Base-by-base conservation (phyloP, 2,797 vertebrate species). In the Rhyacichthys aspro region DNA sequence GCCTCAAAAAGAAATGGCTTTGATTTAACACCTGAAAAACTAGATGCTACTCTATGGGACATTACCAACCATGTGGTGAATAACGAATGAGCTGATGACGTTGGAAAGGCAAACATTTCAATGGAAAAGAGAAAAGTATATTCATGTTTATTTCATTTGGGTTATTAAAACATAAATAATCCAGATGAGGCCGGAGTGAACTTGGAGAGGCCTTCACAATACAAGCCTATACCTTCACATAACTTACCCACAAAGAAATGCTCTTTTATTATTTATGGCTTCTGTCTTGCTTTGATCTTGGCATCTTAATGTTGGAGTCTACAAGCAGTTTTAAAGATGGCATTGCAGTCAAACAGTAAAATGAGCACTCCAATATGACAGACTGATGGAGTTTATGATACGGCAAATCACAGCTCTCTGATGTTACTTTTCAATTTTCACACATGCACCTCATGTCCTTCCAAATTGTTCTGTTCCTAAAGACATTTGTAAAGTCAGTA, bases 121-220 rank as follows among this genome's bases (percentile, higher is more conserved):
- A 36, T 37, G 33, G 48, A 37, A 52, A 48, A 56, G 49, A 16
- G 18, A 9, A 48, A 37, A 36, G 23, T 37, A 23, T 57, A 60
- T 54, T 74, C 64, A 81, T 82, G 54, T 72, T 76, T 75, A 68
- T 78, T 80, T 72, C 37, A 70, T 63, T 9, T 9, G 59, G 65
- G 48, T 64, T 68, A 72, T 74, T 59, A 76, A 62, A 38, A 61
- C 59, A 78, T 76, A 15, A 77, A 77, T 79, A 74, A 74, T 74
- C 52, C 58, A 81, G 50, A 60, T 61, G 58, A 19, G 56, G 55
- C 32, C 34, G 12, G 70, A 38, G 2, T 1, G 5, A 59, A 70
- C 47, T 65, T 16, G 16, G 19, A 48, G 32, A 45, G 41, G n/a
- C 59, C 15, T 55, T 19, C 18, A n/a, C 49, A 66, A 47, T 36